These are phyloP conservation scores for Tetrax tetrax DNA, from an alignment of 2,113 vertebrate genomes.

Conservation along the genomic window DNA sequence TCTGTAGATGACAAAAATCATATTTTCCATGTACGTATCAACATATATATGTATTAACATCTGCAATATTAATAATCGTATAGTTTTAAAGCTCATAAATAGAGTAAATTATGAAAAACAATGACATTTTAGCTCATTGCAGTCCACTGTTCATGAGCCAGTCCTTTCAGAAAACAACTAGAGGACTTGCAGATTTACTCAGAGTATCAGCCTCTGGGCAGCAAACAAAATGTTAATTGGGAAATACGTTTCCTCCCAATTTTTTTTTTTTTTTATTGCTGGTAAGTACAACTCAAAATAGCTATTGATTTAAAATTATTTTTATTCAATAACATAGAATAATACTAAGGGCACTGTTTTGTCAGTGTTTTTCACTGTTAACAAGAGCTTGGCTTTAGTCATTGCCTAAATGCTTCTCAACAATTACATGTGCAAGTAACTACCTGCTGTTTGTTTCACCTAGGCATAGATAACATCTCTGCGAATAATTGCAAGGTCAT, in stretches of 20 bases:
- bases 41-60: not conserved
- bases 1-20: not conserved
- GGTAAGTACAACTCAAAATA: not conserved
- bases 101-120: not conserved
- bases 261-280: not conserved
- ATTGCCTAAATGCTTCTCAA: not conserved
- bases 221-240: not conserved
- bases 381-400: not conserved
- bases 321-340: not conserved
- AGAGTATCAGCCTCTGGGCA: not conserved
- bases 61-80: not conserved
- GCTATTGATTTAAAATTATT: constrained; percentile 15
- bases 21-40: not conserved
- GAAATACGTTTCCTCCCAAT: not conserved
- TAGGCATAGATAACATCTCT: not conserved
- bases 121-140: not conserved
- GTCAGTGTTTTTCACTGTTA: not conserved
- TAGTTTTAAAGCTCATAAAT: not conserved
- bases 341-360: not conserved
- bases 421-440: not conserved
- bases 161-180: not conserved
- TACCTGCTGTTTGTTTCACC: not conserved
- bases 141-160: not conserved
- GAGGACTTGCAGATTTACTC: not conserved
- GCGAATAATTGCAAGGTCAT: not conserved